Base-by-base conservation (phyloP, 35 echinoderm and acorn worm genomes). In the Ptychodera flava region DNA sequence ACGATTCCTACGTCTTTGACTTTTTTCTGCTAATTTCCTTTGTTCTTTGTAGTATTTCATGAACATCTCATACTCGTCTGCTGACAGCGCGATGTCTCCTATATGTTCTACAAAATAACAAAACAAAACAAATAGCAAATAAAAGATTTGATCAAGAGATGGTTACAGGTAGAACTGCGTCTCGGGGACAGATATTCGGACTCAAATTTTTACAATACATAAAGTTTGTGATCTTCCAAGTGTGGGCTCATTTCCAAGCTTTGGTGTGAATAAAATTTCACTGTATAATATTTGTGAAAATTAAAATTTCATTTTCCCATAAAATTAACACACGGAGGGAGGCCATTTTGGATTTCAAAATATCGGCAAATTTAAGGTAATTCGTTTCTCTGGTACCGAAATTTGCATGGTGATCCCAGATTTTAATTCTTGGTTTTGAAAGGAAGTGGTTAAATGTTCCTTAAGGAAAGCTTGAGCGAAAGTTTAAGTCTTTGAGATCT, bases 61-160 rank as follows among this genome's bases (percentile, higher is more conserved):
- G 2, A 36, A 28, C 28, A 36, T 0, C 12, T 83, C 28, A 34
- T 35, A 83, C 29, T 83, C 82, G 0, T 83, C 82, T 36, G 35
- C 16, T 36, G 82, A 83, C 15, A 83, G 35, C 37, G 82, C 82
- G 35, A 83, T 83, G 37, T 83, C 82, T 1, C 82, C 82, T 30
- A 83, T 36, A 36, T 36, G 37, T 16, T 35, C 82, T 36, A 35
- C 82, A 36, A n/a, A 36, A n/a, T 34, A 31, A 83, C 30, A 10
- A 34, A 37, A 37, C 45, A 12, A 64, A 12, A 64, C 45, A 64
- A n/a, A n/a, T n/a, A n/a, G n/a, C n/a, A n/a, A n/a, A n/a, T n/a
- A n/a, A n/a, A n/a, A n/a, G n/a, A n/a, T n/a, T n/a, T n/a, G n/a
- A n/a, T n/a, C n/a, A n/a, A n/a, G n/a, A n/a, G n/a, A n/a, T n/a